phyloP scores from a whole-genome alignment of 2,797 vertebrate species.

The Sternotherus odoratus region DNA sequence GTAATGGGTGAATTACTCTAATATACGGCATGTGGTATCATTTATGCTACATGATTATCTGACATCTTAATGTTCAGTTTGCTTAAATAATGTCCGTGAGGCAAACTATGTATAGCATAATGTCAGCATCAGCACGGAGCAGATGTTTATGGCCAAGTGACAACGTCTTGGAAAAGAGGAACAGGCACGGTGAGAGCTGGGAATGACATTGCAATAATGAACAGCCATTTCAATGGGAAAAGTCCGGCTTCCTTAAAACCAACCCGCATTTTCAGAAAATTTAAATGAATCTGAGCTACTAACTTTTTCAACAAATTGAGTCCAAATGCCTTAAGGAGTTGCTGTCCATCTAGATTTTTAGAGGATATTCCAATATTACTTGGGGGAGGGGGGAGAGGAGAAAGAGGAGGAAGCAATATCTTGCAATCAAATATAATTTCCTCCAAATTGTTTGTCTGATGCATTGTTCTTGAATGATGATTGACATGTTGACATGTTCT shows the following conservation, averaged over 20 bases:
- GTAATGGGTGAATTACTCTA: neutral
- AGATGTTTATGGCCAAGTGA: slow-evolving; percentile 38
- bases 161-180: slow-evolving; percentile 35
- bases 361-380: neutral
- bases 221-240: slow-evolving; percentile 55
- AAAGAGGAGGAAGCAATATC: neutral
- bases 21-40: slow-evolving; percentile 37
- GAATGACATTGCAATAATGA: slow-evolving; percentile 55
- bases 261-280: neutral
- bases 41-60: neutral
- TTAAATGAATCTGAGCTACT: neutral
- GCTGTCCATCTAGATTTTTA: neutral
- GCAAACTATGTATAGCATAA: slow-evolving; percentile 2
- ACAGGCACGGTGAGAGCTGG: slow-evolving; percentile 6
- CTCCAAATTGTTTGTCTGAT: neutral
- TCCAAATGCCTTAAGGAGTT: neutral
- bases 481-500: too few species aligned
- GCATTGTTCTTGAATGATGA: too few species aligned
- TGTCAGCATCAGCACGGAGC: slow-evolving; percentile 37
- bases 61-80: slow-evolving; percentile 34
- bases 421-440: fast-evolving
- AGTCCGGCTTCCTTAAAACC: slow-evolving; percentile 44
- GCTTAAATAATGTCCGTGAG: slow-evolving; percentile 15
- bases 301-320: neutral
- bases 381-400: too few species aligned